Evolutionary conservation across 2,888 invertebrate species (phyloP).

Genomic region (Deroplatys truncata): DNA sequence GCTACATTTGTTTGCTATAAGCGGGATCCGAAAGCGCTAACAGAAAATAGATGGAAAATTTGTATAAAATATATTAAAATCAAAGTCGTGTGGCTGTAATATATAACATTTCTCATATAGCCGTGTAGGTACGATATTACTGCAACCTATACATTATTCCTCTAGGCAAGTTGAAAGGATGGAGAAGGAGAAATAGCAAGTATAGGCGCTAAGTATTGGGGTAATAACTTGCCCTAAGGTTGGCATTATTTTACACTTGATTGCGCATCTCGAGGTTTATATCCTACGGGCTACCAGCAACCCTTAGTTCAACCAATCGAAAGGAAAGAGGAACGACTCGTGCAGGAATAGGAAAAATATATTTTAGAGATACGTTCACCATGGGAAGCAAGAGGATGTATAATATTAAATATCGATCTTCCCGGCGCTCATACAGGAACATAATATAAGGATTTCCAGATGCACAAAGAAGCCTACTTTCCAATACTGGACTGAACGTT

Average conservation of each 20-base stretch:
- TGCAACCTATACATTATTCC: too few species aligned
- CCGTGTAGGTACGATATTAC: too few species aligned
- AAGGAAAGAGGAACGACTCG: not conserved
- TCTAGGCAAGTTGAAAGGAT: not conserved
- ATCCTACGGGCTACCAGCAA: not conserved
- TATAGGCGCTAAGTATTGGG: not conserved
- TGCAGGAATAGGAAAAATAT: not conserved
- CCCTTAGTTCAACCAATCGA: not conserved
- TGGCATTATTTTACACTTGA: not conserved
- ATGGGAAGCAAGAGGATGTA: not conserved
- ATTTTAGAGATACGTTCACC: not conserved
- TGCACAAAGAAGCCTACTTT: not conserved
- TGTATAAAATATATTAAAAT: too few species aligned
- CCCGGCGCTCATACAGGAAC: not conserved
- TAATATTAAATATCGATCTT: not conserved
- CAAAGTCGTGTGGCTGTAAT: too few species aligned
- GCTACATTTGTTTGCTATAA: too few species aligned
- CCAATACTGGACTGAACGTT: not conserved
- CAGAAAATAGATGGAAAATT: too few species aligned
- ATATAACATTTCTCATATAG: too few species aligned
- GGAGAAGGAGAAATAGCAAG: not conserved
- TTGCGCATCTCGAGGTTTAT: not conserved
- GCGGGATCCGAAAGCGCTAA: too few species aligned
- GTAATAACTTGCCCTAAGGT: not conserved
- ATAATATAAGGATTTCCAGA: not conserved